Evolutionary conservation across 1,140 invertebrate genomes (phyloP), one percentile per base, ranked within the genome.

Genomic region (Aplysia californica): DNA sequence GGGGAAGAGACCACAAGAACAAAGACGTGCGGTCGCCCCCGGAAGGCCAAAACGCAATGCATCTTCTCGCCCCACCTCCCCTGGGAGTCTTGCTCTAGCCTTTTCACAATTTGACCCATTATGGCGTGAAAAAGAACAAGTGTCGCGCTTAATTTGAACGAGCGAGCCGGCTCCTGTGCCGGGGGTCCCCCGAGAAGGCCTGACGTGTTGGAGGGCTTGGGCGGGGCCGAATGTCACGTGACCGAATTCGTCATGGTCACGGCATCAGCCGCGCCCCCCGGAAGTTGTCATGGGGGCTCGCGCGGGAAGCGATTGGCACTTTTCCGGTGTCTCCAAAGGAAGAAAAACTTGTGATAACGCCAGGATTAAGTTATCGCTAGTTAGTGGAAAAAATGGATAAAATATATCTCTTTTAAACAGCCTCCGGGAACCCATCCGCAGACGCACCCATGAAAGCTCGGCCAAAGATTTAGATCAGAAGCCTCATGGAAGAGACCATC

Each of bases 211-310:
- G 56, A 44, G 55, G 1, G 38, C 38, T 36, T 36, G 35, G 33
- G 18, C 70, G 56, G 26, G 35, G 41, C n/a, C 18, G n/a, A 29
- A 3, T 26, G 56, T 61, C 70, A 73, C 70, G 70, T 73, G 70
- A 73, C 41, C 70, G n/a, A 55, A 73, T 73, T 73, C 56, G 70
- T 73, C 70, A 73, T 73, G 70, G 56, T 73, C 70, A 73, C 70
- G 70, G 6, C 35, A 61, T n/a, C 70, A 59, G n/a, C n/a, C 70
- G 58, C 58, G 58, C n/a, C 55, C 59, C 26, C 55, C 70, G 70
- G 70, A 73, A 73, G 55, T 73, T 26, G n/a, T 41, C n/a, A 59
- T 59, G 36, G 33, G 5, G 31, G n/a, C n/a, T n/a, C n/a, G 35
- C 50, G 70, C 35, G 70, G 29, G 58, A 38, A 61, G 33, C 70